Percentiles rank a stretch among this genome's conserved stretches.
These are phyloP conservation scores for Hetaerina titia DNA, from an alignment of 2,888 invertebrate genomes.

Conservation along the genomic window DNA sequence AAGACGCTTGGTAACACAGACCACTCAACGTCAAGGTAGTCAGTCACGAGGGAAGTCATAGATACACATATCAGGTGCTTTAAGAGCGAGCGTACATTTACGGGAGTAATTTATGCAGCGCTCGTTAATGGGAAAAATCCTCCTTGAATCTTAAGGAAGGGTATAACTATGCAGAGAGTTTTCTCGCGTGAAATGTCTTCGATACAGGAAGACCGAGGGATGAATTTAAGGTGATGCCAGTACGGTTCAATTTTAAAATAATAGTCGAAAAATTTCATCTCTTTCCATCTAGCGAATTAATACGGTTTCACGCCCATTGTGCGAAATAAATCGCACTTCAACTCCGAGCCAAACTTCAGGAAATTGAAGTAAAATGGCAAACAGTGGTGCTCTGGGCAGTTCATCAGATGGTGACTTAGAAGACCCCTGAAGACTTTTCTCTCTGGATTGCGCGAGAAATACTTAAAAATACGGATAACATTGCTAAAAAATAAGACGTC, in stretches of 20 bases:
- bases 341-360: no score
- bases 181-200: background rate
- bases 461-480: no score
- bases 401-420: no score
- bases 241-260: background rate
- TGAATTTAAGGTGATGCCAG: background rate
- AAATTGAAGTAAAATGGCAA: no score
- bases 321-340: no score
- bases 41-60: background rate
- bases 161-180: background rate
- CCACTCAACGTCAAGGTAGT: conserved; percentile 7
- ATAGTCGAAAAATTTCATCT: no score
- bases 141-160: background rate
- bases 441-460: no score
- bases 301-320: no score
- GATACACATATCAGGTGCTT: background rate
- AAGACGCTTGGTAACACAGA: background rate
- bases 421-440: no score
- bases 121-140: background rate
- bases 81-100: background rate
- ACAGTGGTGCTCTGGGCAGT: no score
- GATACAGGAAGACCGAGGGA: background rate
- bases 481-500: no score
- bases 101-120: background rate
- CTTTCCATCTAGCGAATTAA: no score